These are phyloP conservation scores for Pangasius mekongensis DNA, from an alignment of 2,797 vertebrate species.

Conservation along the genomic window DNA sequence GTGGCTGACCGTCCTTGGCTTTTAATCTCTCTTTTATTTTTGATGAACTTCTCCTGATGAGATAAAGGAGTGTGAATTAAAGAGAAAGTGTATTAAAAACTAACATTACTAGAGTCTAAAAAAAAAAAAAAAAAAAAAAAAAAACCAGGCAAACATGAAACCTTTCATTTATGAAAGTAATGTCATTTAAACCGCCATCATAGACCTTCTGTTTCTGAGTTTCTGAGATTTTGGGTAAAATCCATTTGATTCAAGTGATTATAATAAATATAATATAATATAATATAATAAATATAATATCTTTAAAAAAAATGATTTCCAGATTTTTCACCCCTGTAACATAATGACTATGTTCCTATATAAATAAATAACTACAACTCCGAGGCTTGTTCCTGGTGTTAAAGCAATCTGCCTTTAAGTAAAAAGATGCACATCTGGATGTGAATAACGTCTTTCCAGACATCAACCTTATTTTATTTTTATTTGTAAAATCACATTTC, in stretches of 20 bases:
- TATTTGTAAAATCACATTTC: background rate
- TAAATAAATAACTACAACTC: background rate
- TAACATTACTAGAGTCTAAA: background rate
- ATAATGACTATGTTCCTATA: background rate
- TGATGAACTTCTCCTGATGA: background rate
- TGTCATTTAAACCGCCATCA: background rate
- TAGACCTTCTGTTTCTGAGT: background rate
- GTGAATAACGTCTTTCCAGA: background rate
- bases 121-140: background rate
- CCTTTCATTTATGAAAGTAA: background rate
- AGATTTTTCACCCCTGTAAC: background rate
- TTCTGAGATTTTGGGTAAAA: background rate
- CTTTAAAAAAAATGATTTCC: background rate
- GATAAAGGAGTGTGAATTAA: background rate
- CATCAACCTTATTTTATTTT: background rate
- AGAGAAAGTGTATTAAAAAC: background rate
- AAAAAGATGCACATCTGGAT: background rate
- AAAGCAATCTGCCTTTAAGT: background rate
- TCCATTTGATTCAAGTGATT: background rate
- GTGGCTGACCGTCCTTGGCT: conserved; percentile 8
- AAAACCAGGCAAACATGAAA: background rate
- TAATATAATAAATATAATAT: background rate
- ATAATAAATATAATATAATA: background rate
- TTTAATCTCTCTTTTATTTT: conserved; percentile 26
- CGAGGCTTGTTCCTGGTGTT: background rate